Base-by-base conservation (phyloP, 2,888 invertebrate genomes). In the Drosophila tanythrix region DNA sequence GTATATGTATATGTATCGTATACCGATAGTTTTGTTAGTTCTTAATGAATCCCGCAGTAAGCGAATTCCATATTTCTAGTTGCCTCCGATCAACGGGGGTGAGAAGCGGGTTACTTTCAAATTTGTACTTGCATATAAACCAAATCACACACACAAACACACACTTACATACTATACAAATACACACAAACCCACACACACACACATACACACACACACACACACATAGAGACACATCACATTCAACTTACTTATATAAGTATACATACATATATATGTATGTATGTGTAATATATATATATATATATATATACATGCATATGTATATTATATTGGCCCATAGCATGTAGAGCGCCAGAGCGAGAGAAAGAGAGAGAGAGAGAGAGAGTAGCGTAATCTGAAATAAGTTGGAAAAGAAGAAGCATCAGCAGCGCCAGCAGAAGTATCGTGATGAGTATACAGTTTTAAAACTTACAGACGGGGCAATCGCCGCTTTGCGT, bases 71-170 rank as follows among this genome's bases (percentile, higher is more conserved):
- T 70, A 71, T 70, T 76, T 74, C 71, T 71, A 82, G 86, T 81
- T 83, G 82, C 71, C 69, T 83, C 71, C 65, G 87, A 87, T 87
- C 86, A 82, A 83, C 79, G 90, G 90, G 90, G 87, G 89, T 88
- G 89, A 77, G 83, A 83, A 88, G 90, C 83, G 90, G 89, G 82
- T 87, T 90, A 87, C 90, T 87, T 87, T 90, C 87, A 88, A 85
- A 85, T 81, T 89, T 82, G 75, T 85, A 85, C 85, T 85, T 85
- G 88, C 89, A 85, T 85, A 88, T 88, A 89, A 85, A 89, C 89
- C 89, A 89, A 89, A 89, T 83, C 76, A 71, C 66, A 84, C 76
- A 73, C 13, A 70, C 25, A 64, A 81, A 71, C 66, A 83, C 76
- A 73, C 13, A 70, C 27, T 66, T 11, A 63, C 11, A 55, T 38